Evolutionary conservation across 2,888 invertebrate species (phyloP), one percentile per base, ranked within the genome.

Genomic region (Gortyna flavago): DNA sequence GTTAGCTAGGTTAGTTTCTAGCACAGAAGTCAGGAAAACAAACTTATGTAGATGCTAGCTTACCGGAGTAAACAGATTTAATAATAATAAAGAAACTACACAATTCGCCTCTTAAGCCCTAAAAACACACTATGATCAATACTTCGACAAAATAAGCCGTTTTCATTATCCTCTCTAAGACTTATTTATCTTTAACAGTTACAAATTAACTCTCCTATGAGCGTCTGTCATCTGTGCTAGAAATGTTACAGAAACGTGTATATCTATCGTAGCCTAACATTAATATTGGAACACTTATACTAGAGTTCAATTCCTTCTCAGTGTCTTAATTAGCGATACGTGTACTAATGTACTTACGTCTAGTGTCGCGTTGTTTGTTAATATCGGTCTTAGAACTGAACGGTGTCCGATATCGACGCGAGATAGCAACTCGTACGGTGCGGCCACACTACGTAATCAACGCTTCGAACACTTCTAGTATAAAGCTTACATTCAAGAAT

Each of bases 281-380:
- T 79, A 80, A 62, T 80, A 79, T 76, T 73, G 82, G 72, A 88
- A 81, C 87, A 86, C 89, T 89, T 84, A 86, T 62, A 77, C 35
- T 73, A 77, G 65, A 90, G 80, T 84, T 90, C 90, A 91, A 91
- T 91, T 91, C 90, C 90, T 87, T 86, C 75, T 85, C 81, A 85
- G 77, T 87, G 83, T 80, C 79, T 89, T 79, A n/a, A n/a, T n/a
- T n/a, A 79, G 83, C 79, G 80, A 70, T 81, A 87, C 71, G 32
- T 51, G 77, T 25, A 6, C 25, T 62, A 62, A 62, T 11, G 62
- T 85, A 85, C 79, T 83, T 89, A 90, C 35, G 38, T 38, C 76
- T 87, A 87, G 51, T 41, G 72, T 35, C 87, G 84, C 71, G 80
- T 38, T 38, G 7, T 32, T 64, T n/a, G 5, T 8, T 38, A 0